Evolutionary conservation across 1,140 invertebrate species (phyloP).

Genomic region (Penaeus chinensis): DNA sequence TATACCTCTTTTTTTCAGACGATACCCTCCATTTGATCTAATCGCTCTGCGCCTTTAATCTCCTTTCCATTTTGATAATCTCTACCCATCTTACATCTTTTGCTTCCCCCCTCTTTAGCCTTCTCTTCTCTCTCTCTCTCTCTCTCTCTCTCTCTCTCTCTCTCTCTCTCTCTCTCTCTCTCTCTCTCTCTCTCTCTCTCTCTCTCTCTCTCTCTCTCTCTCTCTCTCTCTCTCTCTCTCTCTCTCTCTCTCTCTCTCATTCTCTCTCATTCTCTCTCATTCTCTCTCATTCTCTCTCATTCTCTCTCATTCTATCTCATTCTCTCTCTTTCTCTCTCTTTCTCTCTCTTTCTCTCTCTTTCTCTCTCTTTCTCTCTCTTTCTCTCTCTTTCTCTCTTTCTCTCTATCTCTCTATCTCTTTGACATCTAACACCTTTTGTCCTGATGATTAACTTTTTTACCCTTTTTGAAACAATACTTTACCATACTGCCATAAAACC

Average conservation of each 20-base stretch:
- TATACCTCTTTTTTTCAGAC: background rate
- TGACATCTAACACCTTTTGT: no score
- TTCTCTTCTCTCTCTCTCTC: background rate
- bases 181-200: slow-evolving; percentile 8
- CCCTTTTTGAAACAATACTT: no score
- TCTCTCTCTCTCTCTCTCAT: slow-evolving; percentile 20
- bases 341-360: no score
- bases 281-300: slow-evolving; percentile 24
- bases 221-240: slow-evolving; percentile 27
- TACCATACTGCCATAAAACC: no score
- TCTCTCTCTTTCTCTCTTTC: no score
- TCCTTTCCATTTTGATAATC: no score
- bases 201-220: background rate
- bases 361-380: no score
- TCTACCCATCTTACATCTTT: no score
- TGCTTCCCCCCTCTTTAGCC: background rate
- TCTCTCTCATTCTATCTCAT: background rate
- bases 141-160: background rate
- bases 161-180: slow-evolving; percentile 32
- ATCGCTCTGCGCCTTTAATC: background rate
- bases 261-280: slow-evolving; percentile 11
- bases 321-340: no score
- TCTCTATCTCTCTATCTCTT: no score
- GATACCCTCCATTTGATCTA: no score
- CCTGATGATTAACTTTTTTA: no score